A percentile compares a stretch with the other conserved stretches of the same genome.
Evolutionary conservation across 2,888 invertebrate species (phyloP).

Genomic region (Ptilodon capucinus): DNA sequence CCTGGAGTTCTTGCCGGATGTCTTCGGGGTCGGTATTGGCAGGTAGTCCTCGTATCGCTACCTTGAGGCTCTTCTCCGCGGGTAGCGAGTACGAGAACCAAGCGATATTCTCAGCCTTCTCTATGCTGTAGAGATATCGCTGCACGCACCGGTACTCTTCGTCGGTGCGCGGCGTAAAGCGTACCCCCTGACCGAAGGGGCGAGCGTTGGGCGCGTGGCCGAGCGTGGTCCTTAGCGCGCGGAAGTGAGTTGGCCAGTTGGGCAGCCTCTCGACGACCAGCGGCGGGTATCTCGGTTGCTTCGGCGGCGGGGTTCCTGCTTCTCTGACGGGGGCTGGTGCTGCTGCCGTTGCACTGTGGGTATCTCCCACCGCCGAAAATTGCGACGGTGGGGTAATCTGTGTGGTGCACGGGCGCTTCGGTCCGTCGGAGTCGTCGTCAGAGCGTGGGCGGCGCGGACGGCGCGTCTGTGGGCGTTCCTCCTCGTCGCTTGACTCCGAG

Average conservation of each 20-base stretch:
- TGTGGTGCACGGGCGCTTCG: too few species aligned
- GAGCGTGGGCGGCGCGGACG: too few species aligned
- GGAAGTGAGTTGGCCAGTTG: conserved; percentile 19
- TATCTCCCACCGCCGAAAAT: too few species aligned
- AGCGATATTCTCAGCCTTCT: conserved; percentile 2
- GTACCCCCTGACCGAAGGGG: conserved; percentile 15
- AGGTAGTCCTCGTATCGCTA: too few species aligned
- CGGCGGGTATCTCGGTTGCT: conserved; percentile 11
- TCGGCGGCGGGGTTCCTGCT: not conserved
- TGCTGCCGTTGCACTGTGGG: too few species aligned
- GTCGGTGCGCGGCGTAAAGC: conserved; percentile 11
- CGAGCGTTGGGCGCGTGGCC: conserved; percentile 14
- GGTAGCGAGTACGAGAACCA: not conserved
- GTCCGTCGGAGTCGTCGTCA: too few species aligned
- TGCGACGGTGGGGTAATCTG: too few species aligned
- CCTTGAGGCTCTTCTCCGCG: not conserved
- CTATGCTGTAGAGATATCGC: conserved; percentile 11
- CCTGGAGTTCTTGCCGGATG: not conserved
- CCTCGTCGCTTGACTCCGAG: too few species aligned
- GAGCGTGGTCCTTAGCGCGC: not conserved
- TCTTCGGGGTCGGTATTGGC: not conserved
- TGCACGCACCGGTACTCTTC: conserved; percentile 19
- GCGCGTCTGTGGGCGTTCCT: too few species aligned
- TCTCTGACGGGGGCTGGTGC: not conserved
- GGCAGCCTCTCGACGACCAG: conserved; percentile 20